A percentile compares a stretch with the other conserved stretches of the same genome.
Conservation (phyloP, 2,797 vertebrate species). For the Sebastes steindachneri region DNA sequence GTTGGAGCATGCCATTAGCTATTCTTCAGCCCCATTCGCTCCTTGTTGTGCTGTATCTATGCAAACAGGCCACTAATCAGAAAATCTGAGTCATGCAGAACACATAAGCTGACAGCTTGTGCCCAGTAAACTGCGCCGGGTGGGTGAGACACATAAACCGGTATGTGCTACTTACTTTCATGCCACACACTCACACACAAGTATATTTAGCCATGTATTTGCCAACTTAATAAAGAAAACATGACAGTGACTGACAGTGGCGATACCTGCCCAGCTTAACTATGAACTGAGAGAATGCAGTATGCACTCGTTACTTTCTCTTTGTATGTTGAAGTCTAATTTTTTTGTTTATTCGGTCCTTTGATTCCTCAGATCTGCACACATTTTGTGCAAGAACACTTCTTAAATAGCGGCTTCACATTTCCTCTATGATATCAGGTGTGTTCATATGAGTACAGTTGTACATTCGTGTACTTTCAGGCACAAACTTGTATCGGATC, state of each 20-base stretch:
- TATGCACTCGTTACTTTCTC: neutral
- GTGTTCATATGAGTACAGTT: neutral
- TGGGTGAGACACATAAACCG: conserved; percentile 33
- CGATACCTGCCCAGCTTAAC: conserved; percentile 12
- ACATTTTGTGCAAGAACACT: neutral
- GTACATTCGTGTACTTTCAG: neutral
- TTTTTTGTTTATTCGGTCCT: neutral
- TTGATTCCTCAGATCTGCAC: neutral
- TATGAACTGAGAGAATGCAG: conserved; percentile 12
- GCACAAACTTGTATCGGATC: neutral
- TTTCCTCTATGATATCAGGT: neutral
- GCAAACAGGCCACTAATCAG: conserved; percentile 73
- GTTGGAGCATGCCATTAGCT: conserved; percentile 36
- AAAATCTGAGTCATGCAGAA: conserved; percentile 82
- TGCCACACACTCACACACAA: conserved; percentile 19
- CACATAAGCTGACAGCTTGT: conserved; percentile 65
- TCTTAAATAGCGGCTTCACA: neutral
- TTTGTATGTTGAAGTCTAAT: neutral
- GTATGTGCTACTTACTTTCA: conserved; percentile 48
- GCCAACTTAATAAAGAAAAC: conserved; percentile 1
- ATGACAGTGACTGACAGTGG: conserved; percentile 29
- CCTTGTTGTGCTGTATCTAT: conserved; percentile 75
- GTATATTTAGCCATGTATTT: conserved; percentile 37
- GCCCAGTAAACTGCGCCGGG: conserved; percentile 35
- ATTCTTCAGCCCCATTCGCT: conserved; percentile 50